These are phyloP conservation scores for Pitta sordida DNA, from an alignment of 2,113 vertebrate genomes.

Conservation along the genomic window DNA sequence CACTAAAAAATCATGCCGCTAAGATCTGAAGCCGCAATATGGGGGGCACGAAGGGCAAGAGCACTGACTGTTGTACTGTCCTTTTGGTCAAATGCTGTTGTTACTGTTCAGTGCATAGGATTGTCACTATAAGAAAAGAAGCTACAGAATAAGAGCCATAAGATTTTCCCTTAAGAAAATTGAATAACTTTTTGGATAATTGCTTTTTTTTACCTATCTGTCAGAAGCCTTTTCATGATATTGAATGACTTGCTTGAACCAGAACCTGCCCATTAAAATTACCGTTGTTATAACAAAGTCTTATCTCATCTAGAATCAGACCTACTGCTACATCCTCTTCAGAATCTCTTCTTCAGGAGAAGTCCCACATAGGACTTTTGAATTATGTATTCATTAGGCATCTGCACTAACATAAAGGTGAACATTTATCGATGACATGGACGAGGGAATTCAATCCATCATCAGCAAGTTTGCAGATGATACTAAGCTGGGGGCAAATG, in stretches of 20 bases:
- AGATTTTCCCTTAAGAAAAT: slow-evolving; percentile 19
- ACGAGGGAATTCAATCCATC: too few relatives aligned
- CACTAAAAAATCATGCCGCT: too few relatives aligned
- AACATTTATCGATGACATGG: too few relatives aligned
- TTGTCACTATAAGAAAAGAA: not conserved
- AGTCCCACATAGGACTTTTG: slow-evolving; percentile 6
- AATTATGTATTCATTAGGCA: slow-evolving; percentile 38
- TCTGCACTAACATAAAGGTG: not conserved
- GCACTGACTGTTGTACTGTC: too few relatives aligned
- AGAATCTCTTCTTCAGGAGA: slow-evolving; percentile 11
- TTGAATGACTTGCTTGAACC: slow-evolving; percentile 28
- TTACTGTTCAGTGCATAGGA: not conserved
- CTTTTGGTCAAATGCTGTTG: not conserved
- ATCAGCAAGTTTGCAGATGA: too few relatives aligned
- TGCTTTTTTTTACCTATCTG: not conserved
- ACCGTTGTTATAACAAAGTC: slow-evolving; percentile 11
- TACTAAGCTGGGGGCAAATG: too few relatives aligned
- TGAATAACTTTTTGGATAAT: not conserved
- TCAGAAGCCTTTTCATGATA: not conserved
- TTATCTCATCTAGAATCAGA: slow-evolving; percentile 45
- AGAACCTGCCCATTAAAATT: slow-evolving; percentile 3
- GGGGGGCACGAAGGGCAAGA: too few relatives aligned
- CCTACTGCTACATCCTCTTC: not conserved
- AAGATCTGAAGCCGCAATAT: too few relatives aligned
- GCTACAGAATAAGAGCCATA: not conserved